Percentiles rank a stretch among this genome's conserved stretches.
These are phyloP conservation scores for Mus spicilegus DNA, from an alignment of 2,113 vertebrate species.

Conservation along the genomic window DNA sequence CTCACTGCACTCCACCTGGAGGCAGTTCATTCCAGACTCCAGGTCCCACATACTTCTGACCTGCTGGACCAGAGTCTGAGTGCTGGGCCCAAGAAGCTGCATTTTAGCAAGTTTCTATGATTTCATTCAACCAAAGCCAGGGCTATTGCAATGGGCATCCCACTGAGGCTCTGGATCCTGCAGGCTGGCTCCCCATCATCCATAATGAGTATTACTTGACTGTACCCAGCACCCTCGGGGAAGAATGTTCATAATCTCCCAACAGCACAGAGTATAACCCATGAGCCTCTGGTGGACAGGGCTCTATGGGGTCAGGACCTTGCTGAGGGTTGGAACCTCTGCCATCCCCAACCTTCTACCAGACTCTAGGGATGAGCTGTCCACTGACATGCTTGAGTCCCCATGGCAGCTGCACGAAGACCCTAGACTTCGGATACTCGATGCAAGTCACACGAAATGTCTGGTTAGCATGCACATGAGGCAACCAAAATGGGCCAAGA, in stretches of 20 bases:
- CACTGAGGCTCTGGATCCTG: neutral
- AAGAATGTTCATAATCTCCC: neutral
- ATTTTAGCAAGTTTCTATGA: neutral
- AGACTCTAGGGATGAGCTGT: neutral
- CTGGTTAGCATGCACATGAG: no score
- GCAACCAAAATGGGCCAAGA: neutral
- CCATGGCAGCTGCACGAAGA: neutral
- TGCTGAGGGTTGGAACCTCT: neutral
- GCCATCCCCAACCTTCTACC: neutral
- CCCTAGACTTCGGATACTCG: neutral
- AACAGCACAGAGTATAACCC: neutral
- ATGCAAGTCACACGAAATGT: neutral
- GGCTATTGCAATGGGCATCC: neutral
- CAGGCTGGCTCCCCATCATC: neutral
- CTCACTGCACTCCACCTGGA: neutral
- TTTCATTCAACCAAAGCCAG: neutral
- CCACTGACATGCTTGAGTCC: neutral
- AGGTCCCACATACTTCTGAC: no score
- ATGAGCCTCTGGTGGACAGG: neutral
- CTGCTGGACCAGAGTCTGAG: neutral
- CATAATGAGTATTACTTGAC: neutral
- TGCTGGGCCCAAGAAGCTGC: neutral
- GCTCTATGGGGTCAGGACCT: neutral
- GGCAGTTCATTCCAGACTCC: neutral
- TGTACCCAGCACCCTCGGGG: neutral